Evolutionary conservation across 2,888 invertebrate species (phyloP).

Genomic region (Acanthosepion lycidas): DNA sequence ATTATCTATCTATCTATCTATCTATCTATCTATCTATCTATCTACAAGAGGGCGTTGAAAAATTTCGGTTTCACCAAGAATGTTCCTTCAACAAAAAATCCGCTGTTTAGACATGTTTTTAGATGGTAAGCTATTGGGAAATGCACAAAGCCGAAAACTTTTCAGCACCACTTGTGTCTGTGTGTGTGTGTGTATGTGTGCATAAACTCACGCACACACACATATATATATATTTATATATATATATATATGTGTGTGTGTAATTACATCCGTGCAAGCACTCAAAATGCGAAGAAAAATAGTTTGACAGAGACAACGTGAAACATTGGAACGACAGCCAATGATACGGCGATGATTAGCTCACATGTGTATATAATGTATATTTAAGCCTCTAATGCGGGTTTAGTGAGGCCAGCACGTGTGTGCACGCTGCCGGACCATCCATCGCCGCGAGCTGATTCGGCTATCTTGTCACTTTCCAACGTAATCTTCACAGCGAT

Average conservation of each 20-base stretch:
- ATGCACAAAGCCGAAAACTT: too few relatives aligned
- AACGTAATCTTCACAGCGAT: constrained; percentile 33
- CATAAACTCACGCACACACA: too few relatives aligned
- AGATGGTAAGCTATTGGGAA: too few relatives aligned
- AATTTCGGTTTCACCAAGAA: too few relatives aligned
- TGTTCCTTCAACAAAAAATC: too few relatives aligned
- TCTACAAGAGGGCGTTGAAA: too few relatives aligned
- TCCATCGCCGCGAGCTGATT: constrained; percentile 33
- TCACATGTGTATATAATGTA: constrained; percentile 33
- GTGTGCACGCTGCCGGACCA: neutral
- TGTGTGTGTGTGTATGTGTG: neutral
- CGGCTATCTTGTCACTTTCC: constrained; percentile 14
- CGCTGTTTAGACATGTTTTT: too few relatives aligned
- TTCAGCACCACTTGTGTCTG: too few relatives aligned
- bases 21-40: too few relatives aligned
- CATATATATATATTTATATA: neutral
- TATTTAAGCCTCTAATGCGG: constrained; percentile 9
- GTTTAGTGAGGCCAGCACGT: constrained; percentile 21
- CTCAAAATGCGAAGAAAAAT: neutral
- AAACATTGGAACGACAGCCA: neutral
- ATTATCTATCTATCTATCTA: too few relatives aligned
- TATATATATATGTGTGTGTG: neutral
- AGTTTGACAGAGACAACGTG: neutral
- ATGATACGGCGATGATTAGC: constrained; percentile 33
- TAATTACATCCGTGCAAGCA: neutral